A percentile compares a stretch with the other conserved stretches of the same genome.
Evolutionary conservation across 2,113 vertebrate species (phyloP).

Genomic region (Bagarius yarrelli): DNA sequence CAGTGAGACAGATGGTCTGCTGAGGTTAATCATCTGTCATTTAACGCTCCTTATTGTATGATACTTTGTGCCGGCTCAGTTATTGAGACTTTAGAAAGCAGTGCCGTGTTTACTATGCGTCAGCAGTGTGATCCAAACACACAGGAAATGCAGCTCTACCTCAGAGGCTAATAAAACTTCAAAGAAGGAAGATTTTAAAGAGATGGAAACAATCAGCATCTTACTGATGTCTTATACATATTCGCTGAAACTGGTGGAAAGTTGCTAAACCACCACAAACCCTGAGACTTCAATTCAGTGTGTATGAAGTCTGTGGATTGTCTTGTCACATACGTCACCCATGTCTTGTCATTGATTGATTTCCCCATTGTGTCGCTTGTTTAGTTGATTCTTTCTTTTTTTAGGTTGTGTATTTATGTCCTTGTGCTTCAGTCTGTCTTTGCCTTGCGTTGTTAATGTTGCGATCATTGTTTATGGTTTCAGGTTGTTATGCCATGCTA

Average conservation of each 20-base stretch:
- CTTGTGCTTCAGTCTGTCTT: no score
- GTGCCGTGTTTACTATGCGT: neutral
- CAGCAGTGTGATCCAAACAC: neutral
- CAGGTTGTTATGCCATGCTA: no score
- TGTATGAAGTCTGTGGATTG: neutral
- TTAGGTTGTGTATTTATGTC: no score
- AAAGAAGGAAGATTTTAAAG: neutral
- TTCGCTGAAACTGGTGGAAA: neutral
- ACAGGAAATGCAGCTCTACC: neutral
- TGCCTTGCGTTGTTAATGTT: no score
- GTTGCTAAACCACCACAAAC: neutral
- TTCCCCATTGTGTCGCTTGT: no score
- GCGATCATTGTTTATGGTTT: no score
- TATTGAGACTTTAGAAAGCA: conserved; percentile 2
- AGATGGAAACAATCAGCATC: neutral
- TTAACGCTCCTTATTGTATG: conserved; percentile 30
- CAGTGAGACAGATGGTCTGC: conserved; percentile 48
- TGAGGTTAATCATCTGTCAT: conserved; percentile 45
- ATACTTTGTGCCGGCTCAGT: conserved; percentile 11
- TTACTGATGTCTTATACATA: neutral
- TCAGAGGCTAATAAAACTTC: neutral
- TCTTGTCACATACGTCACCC: no score
- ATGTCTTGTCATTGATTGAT: no score
- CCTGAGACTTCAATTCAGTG: neutral
- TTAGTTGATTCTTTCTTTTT: no score